Percentiles rank a stretch among this genome's conserved stretches.
phyloP scores from a whole-genome alignment of 2,113 vertebrate species.

The Vulpes ferrilata region DNA sequence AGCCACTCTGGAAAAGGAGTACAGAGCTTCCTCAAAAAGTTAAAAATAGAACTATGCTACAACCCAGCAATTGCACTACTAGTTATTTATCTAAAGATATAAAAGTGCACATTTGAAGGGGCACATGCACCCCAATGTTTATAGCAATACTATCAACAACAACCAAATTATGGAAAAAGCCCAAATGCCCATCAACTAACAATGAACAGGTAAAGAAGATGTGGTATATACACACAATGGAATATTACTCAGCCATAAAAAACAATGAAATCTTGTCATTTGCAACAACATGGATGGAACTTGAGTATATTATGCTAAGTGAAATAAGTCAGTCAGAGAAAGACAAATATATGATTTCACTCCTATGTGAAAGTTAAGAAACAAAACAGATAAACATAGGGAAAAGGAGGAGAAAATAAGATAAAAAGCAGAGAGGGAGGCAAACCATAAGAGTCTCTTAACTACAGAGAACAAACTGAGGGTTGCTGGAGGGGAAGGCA shows the following conservation, averaged over 20 bases:
- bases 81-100: not conserved
- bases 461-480: not conserved
- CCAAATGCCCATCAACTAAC: not conserved
- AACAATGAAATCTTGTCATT: not conserved
- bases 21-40: not conserved
- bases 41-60: not conserved
- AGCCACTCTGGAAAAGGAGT: not conserved
- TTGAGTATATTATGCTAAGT: not conserved
- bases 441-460: not conserved
- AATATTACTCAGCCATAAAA: not conserved
- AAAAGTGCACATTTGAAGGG: not conserved
- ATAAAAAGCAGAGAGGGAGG: not conserved
- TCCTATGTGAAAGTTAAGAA: not conserved
- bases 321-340: not conserved
- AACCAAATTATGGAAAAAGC: not conserved
- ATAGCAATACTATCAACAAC: not conserved
- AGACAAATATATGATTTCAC: not conserved
- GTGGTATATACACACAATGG: not conserved
- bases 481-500: not conserved
- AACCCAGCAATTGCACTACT: not conserved
- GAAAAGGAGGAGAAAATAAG: not conserved
- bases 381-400: not conserved
- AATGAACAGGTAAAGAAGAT: not conserved
- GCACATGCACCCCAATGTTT: not conserved
- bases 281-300: not conserved